Base-by-base conservation (phyloP, 1,140 invertebrate species). In the Drosophila auraria region DNA sequence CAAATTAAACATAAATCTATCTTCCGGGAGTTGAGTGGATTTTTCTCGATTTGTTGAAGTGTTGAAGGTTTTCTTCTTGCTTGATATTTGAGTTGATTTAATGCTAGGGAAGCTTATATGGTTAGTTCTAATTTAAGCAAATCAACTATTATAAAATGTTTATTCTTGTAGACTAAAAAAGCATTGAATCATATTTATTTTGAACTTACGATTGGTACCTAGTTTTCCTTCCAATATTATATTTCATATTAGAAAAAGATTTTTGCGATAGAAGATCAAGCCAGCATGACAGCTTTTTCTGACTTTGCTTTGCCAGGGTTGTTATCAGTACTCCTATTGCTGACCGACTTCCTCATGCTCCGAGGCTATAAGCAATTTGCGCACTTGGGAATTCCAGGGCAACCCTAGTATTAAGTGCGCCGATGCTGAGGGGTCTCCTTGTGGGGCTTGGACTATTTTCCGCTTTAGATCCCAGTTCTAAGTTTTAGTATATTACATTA, bases 1-100 rank as follows among this genome's bases (percentile, higher is more conserved):
- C 49, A 68, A 42, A 66, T 63, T 60, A 66, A 63, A 40, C 42
- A 45, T 72, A 38, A 49, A 70, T 58, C 49, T 23, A 59, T 66
- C 40, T 56, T 42, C 20, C 38, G 42, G 38, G 5, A 42, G 11
- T 56, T 42, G 38, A 53, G 33, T 44, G 42, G 23, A 74, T 63
- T 74, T 74, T 53, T 23, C 3, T 56, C 4, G 20, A 14, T 11
- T 9, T 0, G 7, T 27, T 33, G 30, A 53, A 44, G 27, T 51
- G 36, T 51, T 36, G 12, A 58, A 25, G n/a, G 25, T 44, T 42
- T 47, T 47, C 42, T 0, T 8, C n/a, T 53, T 38, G 36, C 5
- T 49, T 40, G 9, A 49, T 42, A 17, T 57, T 4, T 17, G n/a
- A 47, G 38, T 36, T 64, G 12, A 17, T 5, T 11, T 42, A 25